Evolutionary conservation across 2,797 vertebrate species (phyloP).

Genomic region (Spondyliosoma cantharus): DNA sequence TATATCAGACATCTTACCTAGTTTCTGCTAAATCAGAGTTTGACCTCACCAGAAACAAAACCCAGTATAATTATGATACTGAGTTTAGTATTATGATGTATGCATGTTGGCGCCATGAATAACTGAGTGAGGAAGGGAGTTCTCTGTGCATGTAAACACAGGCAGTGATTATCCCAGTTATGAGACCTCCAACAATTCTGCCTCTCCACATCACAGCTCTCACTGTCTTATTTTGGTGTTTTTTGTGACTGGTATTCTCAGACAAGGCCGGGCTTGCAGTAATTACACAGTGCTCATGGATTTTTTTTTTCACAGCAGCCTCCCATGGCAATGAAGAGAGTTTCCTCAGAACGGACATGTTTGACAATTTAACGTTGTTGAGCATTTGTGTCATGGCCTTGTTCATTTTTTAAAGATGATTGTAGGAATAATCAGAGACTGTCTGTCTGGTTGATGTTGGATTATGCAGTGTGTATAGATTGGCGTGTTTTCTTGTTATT

Average conservation of each 20-base stretch:
- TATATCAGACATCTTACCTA: neutral
- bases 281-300: conserved; percentile 1
- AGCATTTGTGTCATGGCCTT: neutral
- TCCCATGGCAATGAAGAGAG: neutral
- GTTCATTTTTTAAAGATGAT: neutral
- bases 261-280: conserved; percentile 6
- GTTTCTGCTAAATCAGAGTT: conserved; percentile 16
- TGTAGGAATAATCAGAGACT: no score
- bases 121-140: conserved; percentile 8
- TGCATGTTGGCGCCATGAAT: neutral
- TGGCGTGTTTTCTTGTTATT: no score
- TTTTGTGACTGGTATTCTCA: conserved; percentile 17
- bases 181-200: neutral
- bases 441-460: no score
- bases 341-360: neutral
- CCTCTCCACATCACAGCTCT: neutral
- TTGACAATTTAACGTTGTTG: neutral
- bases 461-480: no score
- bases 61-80: conserved; percentile 1
- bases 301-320: neutral
- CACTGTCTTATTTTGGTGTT: neutral
- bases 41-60: conserved; percentile 6
- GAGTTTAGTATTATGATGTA: neutral
- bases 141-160: conserved; percentile 6
- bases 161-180: neutral